A percentile compares a stretch with the other conserved stretches of the same genome.
Evolutionary conservation across 1,140 invertebrate species (phyloP).

Genomic region (Neodiprion pinetum): DNA sequence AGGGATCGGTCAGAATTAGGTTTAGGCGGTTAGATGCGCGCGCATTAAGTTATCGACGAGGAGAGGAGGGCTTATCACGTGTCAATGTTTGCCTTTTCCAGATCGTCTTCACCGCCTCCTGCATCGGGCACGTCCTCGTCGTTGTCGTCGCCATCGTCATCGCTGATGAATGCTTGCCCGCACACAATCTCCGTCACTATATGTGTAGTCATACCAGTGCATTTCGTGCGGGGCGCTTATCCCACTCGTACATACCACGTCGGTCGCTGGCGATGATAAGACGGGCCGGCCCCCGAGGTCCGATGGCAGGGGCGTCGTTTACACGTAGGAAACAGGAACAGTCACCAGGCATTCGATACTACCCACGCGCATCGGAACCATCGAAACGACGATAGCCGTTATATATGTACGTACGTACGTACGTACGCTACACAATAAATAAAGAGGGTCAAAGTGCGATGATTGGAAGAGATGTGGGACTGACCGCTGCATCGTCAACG

Average conservation of each 20-base stretch:
- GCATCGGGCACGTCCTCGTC: background rate
- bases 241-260: too few species aligned
- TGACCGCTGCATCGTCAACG: background rate
- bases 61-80: background rate
- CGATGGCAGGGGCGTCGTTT: too few species aligned
- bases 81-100: background rate
- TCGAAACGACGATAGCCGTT: constrained; percentile 27
- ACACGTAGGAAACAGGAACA: too few species aligned
- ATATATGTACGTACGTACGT: constrained; percentile 22
- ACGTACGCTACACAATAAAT: constrained; percentile 18
- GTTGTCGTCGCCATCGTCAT: background rate
- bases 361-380: background rate
- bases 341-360: too few species aligned
- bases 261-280: too few species aligned
- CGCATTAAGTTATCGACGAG: background rate
- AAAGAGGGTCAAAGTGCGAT: constrained; percentile 26
- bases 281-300: too few species aligned
- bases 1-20: background rate
- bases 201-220: background rate
- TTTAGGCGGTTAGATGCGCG: background rate
- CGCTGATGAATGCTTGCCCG: background rate
- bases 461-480: constrained; percentile 10
- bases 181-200: background rate
- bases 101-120: background rate
- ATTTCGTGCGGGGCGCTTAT: too few species aligned